Evolutionary conservation across 2,888 invertebrate species (phyloP).

Genomic region (Campoplex capitator): DNA sequence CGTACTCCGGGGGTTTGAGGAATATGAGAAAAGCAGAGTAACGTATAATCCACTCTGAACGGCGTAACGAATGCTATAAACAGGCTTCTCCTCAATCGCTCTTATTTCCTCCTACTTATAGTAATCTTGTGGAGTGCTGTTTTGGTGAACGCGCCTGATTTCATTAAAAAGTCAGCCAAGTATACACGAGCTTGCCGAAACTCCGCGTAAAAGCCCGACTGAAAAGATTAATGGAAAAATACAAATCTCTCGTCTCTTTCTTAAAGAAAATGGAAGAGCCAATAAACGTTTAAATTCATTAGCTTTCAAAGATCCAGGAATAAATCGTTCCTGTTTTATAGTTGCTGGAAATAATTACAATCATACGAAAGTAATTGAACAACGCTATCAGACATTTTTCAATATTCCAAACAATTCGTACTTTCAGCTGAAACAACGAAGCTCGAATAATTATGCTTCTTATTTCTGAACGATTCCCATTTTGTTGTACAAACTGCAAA

Average conservation of each 20-base stretch:
- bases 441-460: no score
- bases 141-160: constrained; percentile 5
- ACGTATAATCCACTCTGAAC: neutral
- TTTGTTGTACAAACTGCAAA: neutral
- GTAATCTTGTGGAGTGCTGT: constrained; percentile 45
- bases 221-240: constrained; percentile 11
- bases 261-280: neutral
- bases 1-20: neutral
- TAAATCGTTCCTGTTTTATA: neutral
- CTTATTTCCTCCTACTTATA: constrained; percentile 25
- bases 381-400: neutral
- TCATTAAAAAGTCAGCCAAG: constrained; percentile 30
- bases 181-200: neutral
- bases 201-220: constrained; percentile 1
- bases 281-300: neutral
- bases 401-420: neutral
- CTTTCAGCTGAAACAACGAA: neutral
- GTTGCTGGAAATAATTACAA: neutral
- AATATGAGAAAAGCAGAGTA: constrained; percentile 5
- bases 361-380: neutral
- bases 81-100: neutral
- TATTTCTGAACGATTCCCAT: no score
- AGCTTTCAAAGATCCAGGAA: neutral
- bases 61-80: constrained; percentile 28
- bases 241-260: neutral